Evolutionary conservation across 2,113 vertebrate genomes (phyloP), one percentile per base, ranked within the genome.

Genomic region (Salvelinus alpinus): DNA sequence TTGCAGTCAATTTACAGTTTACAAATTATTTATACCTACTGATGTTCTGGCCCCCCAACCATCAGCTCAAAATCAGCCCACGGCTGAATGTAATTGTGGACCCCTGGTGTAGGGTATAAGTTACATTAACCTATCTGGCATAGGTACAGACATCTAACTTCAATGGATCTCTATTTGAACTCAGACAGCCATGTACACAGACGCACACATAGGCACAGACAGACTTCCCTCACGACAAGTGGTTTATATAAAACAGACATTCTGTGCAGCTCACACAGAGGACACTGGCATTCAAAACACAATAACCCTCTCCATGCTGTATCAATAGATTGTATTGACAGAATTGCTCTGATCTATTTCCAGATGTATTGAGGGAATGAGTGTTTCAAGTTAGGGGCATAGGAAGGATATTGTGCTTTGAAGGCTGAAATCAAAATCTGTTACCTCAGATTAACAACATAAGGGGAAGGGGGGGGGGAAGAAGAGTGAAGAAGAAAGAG

Each of bases 141-240:
- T 44, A 11, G 38, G 38, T 44, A 44, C 8, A 44, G 38, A 44
- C 38, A 44, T 44, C 38, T 44, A 44, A 44, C 38, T 44, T 11
- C 38, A 44, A 54, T 54, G 16, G 4, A 14, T 54, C 51, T 16
- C 51, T 54, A 65, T 22, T n/a, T 25, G n/a, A 64, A 64, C 60
- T 16, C 11, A 31, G 47, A 54, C 48, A 75, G 31, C 60, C 59
- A 70, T 60, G 48, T 29, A 29, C 14, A 73, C 31, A 77, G 44
- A 73, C 62, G 62, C 29, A 73, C 18, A 54, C 44, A 72, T 14
- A 64, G 9, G 38, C 7, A 70, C 54, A 62, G 38, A 44, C 38
- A 44, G 16, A 64, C 14, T 5, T 44, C 8, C 20, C 34, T 34
- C 2, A 69, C 29, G 12, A 44, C 29, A 69, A 69, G 25, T 27